Conservation (phyloP, 30 jellyfish, hydroid and myxozoan species). For the Sanderia malayensis region DNA sequence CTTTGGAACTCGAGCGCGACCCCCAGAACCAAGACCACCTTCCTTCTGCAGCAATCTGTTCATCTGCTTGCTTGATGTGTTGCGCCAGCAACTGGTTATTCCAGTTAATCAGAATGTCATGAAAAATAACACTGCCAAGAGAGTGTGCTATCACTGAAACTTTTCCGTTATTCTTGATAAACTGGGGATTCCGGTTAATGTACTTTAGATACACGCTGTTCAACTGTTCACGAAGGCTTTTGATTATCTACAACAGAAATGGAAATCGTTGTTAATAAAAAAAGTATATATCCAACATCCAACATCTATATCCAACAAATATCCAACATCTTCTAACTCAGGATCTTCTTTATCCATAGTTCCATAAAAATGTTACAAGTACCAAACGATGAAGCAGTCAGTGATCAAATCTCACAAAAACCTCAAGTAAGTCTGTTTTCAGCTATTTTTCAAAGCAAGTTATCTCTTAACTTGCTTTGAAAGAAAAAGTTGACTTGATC, state of each 20-base stretch:
- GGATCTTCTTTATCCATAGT: too few relatives aligned
- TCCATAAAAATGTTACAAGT: too few relatives aligned
- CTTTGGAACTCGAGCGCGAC: constrained; percentile 46
- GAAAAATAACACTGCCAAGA: constrained; percentile 92
- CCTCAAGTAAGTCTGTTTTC: too few relatives aligned
- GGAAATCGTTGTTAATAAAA: too few relatives aligned
- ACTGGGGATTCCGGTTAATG: constrained; percentile 78
- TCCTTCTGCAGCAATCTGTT: constrained; percentile 77
- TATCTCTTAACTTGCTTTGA: too few relatives aligned
- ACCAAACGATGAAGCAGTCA: too few relatives aligned
- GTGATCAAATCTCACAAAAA: too few relatives aligned
- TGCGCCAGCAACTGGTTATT: constrained; percentile 70
- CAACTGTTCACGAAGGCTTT: constrained; percentile 71
- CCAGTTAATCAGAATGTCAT: constrained; percentile 83
- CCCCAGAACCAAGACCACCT: constrained; percentile 95
- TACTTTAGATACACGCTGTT: constrained; percentile 63
- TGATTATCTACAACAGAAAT: constrained; percentile 59
- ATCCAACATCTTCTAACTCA: too few relatives aligned
- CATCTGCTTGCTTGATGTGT: constrained; percentile 75
- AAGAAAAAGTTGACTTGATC: too few relatives aligned
- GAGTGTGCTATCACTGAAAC: constrained; percentile 95
- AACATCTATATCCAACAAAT: too few relatives aligned
- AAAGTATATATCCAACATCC: too few relatives aligned
- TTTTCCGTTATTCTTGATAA: constrained; percentile 74
- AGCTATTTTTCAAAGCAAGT: too few relatives aligned